Evolutionary conservation across 2,113 vertebrate genomes (phyloP).

Genomic region (Aspiorhynchus laticeps): DNA sequence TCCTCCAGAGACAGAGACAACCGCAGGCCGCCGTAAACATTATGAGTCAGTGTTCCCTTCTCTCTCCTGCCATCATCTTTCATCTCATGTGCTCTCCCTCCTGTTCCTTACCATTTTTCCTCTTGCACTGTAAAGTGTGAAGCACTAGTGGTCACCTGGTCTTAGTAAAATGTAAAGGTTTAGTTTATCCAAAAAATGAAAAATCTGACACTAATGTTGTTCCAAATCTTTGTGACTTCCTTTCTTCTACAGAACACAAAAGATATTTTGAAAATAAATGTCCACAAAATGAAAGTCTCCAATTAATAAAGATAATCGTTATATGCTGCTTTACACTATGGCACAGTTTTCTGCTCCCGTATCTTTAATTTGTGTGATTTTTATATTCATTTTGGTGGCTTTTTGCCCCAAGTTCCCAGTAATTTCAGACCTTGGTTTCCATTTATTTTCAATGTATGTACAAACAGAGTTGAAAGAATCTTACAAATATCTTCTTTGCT

Average conservation of each 20-base stretch:
- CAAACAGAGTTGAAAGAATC: neutral
- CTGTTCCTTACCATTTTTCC: neutral
- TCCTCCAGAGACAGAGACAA: neutral
- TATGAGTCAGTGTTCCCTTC: neutral
- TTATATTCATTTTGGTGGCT: neutral
- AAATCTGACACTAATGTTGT: neutral
- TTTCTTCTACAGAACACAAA: no score
- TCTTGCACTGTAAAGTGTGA: neutral
- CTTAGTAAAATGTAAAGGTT: neutral
- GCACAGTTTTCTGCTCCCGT: neutral
- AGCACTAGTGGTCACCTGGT: neutral
- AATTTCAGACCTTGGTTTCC: neutral
- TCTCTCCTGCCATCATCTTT: neutral
- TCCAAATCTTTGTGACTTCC: no score
- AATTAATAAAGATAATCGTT: no score
- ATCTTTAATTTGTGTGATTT: neutral
- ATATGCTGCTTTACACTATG: no score
- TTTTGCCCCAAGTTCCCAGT: neutral
- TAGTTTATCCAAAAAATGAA: neutral
- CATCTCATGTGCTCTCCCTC: neutral
- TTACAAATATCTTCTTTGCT: neutral
- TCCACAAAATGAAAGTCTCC: no score
- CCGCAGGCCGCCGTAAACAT: neutral
- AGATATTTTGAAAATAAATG: no score
- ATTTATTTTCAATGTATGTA: neutral